These are phyloP conservation scores for Ligdia adustata DNA, from an alignment of 2,888 invertebrate species.

Conservation along the genomic window DNA sequence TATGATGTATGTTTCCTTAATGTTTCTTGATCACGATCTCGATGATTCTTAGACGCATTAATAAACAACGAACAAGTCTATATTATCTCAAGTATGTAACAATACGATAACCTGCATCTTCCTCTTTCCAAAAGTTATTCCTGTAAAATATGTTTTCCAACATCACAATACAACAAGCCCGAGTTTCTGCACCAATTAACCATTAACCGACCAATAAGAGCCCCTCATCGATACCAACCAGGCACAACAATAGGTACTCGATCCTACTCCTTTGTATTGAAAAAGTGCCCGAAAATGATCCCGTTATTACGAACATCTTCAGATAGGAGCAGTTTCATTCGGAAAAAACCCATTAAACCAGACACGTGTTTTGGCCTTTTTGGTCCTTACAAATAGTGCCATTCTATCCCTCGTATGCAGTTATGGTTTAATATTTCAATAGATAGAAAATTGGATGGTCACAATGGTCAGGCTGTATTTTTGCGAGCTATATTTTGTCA, in stretches of 20 bases:
- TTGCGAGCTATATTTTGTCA: background rate
- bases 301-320: constrained; percentile 22
- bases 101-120: no score
- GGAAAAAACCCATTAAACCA: constrained; percentile 7
- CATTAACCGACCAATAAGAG: constrained; percentile 10
- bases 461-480: constrained; percentile 2
- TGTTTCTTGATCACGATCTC: no score
- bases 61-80: no score
- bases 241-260: constrained; percentile 11
- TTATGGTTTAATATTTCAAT: constrained; percentile 17
- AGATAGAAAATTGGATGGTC: constrained; percentile 13
- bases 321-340: constrained; percentile 20
- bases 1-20: no score
- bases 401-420: constrained; percentile 4
- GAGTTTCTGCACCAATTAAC: constrained; percentile 9
- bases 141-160: constrained; percentile 1
- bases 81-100: no score
- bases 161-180: background rate
- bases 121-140: background rate
- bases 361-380: constrained; percentile 15
- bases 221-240: constrained; percentile 6
- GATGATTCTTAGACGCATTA: no score
- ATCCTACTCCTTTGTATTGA: constrained; percentile 15
- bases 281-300: constrained; percentile 9
- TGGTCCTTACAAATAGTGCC: background rate